Percentiles rank a stretch among this genome's conserved stretches.
Evolutionary conservation across 37 sponge, comb jelly and placozoan species (phyloP).

Genomic region (Mnemiopsis leidyi): DNA sequence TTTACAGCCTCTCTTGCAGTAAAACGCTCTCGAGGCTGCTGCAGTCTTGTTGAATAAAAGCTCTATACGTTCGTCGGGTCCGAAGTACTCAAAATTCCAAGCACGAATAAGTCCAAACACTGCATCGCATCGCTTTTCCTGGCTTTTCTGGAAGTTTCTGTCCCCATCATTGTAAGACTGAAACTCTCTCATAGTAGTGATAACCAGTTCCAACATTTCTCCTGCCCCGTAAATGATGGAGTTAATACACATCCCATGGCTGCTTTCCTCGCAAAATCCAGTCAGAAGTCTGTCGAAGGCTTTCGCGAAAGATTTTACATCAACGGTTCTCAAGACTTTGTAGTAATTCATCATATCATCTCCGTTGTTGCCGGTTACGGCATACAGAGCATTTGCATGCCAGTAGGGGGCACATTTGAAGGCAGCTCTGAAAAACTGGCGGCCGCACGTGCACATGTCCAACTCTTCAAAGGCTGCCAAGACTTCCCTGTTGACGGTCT

Average conservation of each 20-base stretch:
- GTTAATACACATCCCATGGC: background rate
- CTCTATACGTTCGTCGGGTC: background rate
- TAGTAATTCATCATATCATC: background rate
- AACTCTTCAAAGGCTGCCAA: background rate
- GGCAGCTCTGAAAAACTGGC: background rate
- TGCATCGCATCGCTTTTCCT: background rate
- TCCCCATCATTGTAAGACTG: background rate
- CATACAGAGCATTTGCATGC: background rate
- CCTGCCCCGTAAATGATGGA: background rate
- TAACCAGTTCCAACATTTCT: background rate
- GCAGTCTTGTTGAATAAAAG: background rate
- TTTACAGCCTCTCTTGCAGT: slow-evolving; percentile 5
- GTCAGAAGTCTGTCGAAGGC: background rate
- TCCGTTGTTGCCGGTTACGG: background rate
- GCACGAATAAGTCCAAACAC: background rate
- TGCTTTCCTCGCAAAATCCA: background rate
- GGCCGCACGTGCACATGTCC: background rate
- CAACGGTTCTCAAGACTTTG: background rate
- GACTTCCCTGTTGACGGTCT: background rate
- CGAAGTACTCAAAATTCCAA: background rate
- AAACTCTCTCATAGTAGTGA: background rate
- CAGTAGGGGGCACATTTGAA: background rate
- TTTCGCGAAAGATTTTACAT: background rate
- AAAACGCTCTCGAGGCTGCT: background rate
- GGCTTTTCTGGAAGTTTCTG: background rate